A percentile compares a stretch with the other conserved stretches of the same genome.
Evolutionary conservation across 2,113 vertebrate genomes (phyloP).

Genomic region (Porphyrio hochstetteri): DNA sequence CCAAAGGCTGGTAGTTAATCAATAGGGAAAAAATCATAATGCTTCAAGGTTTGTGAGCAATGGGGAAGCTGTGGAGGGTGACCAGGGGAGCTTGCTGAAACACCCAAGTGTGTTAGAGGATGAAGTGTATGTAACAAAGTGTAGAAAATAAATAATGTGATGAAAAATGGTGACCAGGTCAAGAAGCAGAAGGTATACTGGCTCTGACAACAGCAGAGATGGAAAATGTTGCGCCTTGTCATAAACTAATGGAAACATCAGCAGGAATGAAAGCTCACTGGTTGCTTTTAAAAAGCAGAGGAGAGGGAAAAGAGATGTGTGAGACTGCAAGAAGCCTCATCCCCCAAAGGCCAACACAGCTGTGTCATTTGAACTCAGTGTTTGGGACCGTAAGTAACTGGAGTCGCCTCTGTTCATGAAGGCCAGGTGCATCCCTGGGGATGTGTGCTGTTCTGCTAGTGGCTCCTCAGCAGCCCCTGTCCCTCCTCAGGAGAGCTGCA

Average conservation of each 20-base stretch:
- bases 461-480: accelerated
- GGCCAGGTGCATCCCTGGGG: not conserved
- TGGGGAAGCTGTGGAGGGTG: not conserved
- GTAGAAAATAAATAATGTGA: not conserved
- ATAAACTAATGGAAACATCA: not conserved
- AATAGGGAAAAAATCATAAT: not conserved
- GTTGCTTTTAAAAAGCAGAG: not conserved
- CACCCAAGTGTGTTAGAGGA: not conserved
- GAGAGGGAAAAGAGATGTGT: not conserved
- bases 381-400: accelerated
- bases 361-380: accelerated
- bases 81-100: not conserved
- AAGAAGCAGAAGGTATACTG: not conserved
- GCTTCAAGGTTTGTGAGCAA: not conserved
- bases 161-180: not conserved
- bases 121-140: not conserved
- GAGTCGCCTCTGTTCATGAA: not conserved
- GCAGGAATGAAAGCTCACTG: not conserved
- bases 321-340: not conserved
- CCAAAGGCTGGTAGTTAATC: not conserved
- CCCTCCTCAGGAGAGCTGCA: accelerated
- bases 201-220: accelerated
- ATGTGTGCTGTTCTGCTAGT: accelerated
- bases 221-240: not conserved
- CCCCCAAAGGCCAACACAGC: accelerated